Evolutionary conservation across 2,888 invertebrate species (phyloP).

Genomic region (Napeogenes sylphis): DNA sequence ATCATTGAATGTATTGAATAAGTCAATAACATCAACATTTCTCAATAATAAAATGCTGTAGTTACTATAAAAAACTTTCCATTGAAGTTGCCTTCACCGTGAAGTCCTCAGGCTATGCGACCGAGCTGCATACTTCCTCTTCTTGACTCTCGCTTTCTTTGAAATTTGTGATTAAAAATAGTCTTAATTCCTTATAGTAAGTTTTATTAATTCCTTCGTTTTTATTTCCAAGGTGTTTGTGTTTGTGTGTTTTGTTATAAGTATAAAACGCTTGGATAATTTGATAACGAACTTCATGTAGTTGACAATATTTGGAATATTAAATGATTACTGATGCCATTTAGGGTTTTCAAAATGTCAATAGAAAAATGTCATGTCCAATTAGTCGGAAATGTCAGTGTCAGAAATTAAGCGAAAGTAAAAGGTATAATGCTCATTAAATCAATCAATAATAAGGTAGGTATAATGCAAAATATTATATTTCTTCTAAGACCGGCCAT

Average conservation of each 20-base stretch:
- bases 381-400: no score
- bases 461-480: not conserved
- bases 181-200: not conserved
- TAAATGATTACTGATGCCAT: not conserved
- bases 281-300: no score
- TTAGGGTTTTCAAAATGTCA: not conserved
- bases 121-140: slow-evolving; percentile 1
- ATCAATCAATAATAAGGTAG: no score
- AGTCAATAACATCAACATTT: no score
- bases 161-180: not conserved
- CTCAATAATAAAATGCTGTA: not conserved
- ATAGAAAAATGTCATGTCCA: not conserved
- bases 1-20: no score
- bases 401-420: not conserved
- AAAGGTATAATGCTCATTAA: not conserved
- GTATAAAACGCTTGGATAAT: no score
- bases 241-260: not conserved
- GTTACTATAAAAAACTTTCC: not conserved
- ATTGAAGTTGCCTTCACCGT: not conserved
- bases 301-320: no score
- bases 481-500: no score
- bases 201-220: not conserved
- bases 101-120: slow-evolving; percentile 11
- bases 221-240: not conserved
- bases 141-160: slow-evolving; percentile 2